Conservation (phyloP, 2,797 vertebrate species). For the Notoglanidium macrostoma region DNA sequence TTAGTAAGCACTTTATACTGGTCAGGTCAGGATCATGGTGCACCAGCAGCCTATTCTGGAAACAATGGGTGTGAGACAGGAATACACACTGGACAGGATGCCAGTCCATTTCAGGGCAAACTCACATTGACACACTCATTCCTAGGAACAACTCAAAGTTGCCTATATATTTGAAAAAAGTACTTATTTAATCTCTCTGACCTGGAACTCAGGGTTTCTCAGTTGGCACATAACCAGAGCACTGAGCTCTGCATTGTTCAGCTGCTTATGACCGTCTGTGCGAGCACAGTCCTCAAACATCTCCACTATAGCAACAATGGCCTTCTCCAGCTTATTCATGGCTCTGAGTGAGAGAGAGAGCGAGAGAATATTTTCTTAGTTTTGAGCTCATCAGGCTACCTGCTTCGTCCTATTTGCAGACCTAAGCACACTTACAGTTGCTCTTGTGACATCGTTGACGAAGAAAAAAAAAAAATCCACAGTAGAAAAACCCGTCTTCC, state of each 20-base stretch:
- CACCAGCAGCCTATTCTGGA: not conserved
- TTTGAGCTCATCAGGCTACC: not conserved
- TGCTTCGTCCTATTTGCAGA: not conserved
- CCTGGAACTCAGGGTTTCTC: slow-evolving; percentile 65
- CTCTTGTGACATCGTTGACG: not conserved
- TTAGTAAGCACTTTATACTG: not conserved
- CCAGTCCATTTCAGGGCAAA: no score
- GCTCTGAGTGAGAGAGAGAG: slow-evolving; percentile 31
- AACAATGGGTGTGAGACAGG: not conserved
- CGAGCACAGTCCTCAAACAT: slow-evolving; percentile 68
- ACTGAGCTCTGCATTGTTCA: slow-evolving; percentile 66
- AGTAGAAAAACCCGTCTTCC: not conserved
- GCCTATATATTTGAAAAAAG: no score
- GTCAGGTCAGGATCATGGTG: not conserved
- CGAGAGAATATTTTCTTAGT: not conserved
- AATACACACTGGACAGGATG: not conserved
- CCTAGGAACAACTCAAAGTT: no score
- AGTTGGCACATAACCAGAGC: slow-evolving; percentile 66
- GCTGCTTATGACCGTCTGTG: slow-evolving; percentile 56
- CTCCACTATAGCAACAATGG: slow-evolving; percentile 69
- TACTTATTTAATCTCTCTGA: slow-evolving; percentile 39
- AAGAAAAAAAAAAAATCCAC: not conserved
- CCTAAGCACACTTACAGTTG: not conserved
- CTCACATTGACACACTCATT: no score
- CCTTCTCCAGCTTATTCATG: slow-evolving; percentile 70